Evolutionary conservation across 30 jellyfish, hydroid and myxozoan species (phyloP).

Genomic region (Sanderia malayensis): DNA sequence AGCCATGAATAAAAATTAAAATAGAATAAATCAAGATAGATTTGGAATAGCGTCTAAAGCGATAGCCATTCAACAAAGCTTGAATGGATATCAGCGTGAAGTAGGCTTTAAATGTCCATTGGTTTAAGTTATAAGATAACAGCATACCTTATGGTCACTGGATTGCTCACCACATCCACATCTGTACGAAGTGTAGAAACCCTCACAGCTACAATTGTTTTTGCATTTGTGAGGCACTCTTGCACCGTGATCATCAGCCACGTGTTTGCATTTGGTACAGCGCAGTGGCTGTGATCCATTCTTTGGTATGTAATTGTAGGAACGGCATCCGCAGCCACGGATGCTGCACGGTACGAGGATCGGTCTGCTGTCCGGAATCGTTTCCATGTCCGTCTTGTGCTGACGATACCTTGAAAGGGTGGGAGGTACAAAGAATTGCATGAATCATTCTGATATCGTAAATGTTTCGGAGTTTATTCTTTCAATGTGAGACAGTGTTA

Average conservation of each 20-base stretch:
- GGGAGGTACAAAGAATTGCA: too few relatives aligned
- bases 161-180: constrained; percentile 97
- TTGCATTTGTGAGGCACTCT: constrained; percentile 74
- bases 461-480: too few relatives aligned
- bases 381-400: constrained; percentile 86
- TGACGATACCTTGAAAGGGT: constrained; percentile 92
- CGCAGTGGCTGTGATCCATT: constrained; percentile 86
- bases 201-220: constrained; percentile 65
- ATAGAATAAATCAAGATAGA: too few relatives aligned
- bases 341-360: constrained; percentile 75
- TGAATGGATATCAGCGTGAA: too few relatives aligned
- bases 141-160: constrained; percentile 52
- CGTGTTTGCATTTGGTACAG: constrained; percentile 83
- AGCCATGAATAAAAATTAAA: too few relatives aligned
- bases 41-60: too few relatives aligned
- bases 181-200: constrained; percentile 67
- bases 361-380: constrained; percentile 70
- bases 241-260: constrained; percentile 76
- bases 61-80: too few relatives aligned
- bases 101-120: too few relatives aligned
- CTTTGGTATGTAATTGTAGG: constrained; percentile 70
- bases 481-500: too few relatives aligned
- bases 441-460: too few relatives aligned
- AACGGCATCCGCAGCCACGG: constrained; percentile 79
- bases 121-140: too few relatives aligned